Base-by-base conservation (phyloP, 2,113 vertebrate genomes). In the Eulacestoma nigropectus region DNA sequence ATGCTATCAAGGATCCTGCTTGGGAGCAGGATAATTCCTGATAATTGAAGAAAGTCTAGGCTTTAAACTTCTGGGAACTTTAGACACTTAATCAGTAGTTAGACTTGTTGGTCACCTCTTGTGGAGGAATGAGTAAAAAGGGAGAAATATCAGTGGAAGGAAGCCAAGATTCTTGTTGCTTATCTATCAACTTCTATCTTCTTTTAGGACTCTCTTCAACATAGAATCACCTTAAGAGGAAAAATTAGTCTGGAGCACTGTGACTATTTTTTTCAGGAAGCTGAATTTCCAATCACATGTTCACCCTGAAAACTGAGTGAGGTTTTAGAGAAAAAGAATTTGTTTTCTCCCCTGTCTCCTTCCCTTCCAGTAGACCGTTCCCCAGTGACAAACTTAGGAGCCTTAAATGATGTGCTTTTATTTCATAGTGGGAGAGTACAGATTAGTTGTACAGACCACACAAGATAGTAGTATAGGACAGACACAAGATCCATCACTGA, bases 401-500 rank as follows among this genome's bases (percentile, higher is more conserved):
- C 30, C 67, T 56, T 76, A 81, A 80, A 76, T 35, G 10, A 67
- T 46, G 46, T 30, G 39, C 86, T 91, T 92, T 87, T 73, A 33
- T 82, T 95, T 80, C 67, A 74, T 30, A 41, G 56, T 59, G 33
- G 57, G 21, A 80, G 16, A 62, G 30, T 49, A 76, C 35, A 81
- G 47, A 70, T 89, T 20, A 77, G 37, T 30, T 57, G 62, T 27
- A 80, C 37, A 64, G 67, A 55, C 91, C 87, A 56, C 82, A 85
- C 57, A 72, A 62, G 74, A 22, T 77, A 65, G 87, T 79, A 33
- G 69, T 16, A 53, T 16, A 83, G 63, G 59, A 91, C 87, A 90
- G 87, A 84, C 85, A 94, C 44, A 73, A 88, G 82, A 96, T 83
- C 81, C 70, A 64, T 93, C 74, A 72, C 74, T 42, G 87, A 89